These are phyloP conservation scores for Ceratitis capitata DNA, from an alignment of 1,140 invertebrate genomes.

Conservation along the genomic window DNA sequence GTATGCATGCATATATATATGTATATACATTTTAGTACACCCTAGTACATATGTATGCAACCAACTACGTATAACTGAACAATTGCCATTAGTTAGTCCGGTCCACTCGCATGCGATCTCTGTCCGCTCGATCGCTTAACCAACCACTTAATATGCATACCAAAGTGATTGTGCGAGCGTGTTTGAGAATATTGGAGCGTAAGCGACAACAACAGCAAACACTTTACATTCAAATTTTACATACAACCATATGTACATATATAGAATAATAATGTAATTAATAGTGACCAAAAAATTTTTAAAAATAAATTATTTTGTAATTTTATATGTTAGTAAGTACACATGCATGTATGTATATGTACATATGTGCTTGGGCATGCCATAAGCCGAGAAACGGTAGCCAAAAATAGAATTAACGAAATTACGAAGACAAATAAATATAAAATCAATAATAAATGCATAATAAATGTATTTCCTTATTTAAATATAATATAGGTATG, in stretches of 20 bases:
- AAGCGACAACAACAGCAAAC: neutral
- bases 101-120: neutral
- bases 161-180: neutral
- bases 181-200: slow-evolving; percentile 21
- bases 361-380: neutral
- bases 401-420: neutral
- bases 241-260: neutral
- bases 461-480: neutral
- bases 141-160: slow-evolving; percentile 33
- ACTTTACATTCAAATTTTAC: no score
- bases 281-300: neutral
- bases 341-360: neutral
- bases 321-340: no score
- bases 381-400: neutral
- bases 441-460: neutral
- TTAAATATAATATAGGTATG: no score
- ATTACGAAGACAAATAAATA: neutral
- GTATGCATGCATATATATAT: neutral
- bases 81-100: neutral
- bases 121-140: neutral
- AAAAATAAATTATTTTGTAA: neutral
- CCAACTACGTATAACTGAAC: no score
- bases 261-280: slow-evolving; percentile 1
- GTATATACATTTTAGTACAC: neutral
- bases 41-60: neutral